Conservation (phyloP, 1,140 invertebrate species). For the Drosophila varians region DNA sequence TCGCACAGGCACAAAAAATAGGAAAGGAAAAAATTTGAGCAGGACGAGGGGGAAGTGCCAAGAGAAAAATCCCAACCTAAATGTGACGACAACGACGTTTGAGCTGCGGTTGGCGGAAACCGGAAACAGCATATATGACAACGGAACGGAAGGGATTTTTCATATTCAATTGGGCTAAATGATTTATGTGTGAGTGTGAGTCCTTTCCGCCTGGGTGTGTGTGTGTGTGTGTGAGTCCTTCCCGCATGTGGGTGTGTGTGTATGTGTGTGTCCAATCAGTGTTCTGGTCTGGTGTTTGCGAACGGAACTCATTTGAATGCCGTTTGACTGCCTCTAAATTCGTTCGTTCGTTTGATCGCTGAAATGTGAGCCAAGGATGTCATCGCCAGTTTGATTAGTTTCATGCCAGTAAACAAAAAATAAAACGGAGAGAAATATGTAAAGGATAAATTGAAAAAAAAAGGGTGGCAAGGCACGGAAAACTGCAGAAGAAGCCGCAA, state of each 20-base stretch:
- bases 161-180: conserved; percentile 80
- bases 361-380: conserved; percentile 36
- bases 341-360: conserved; percentile 60
- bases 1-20: conserved; percentile 19
- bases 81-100: conserved; percentile 44
- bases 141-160: conserved; percentile 81
- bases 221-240: conserved; percentile 11
- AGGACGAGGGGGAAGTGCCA: conserved; percentile 11
- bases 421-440: background rate
- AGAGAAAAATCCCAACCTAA: conserved; percentile 29
- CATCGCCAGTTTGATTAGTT: conserved; percentile 37
- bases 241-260: conserved; percentile 1
- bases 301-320: conserved; percentile 77
- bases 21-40: conserved; percentile 6
- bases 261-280: conserved; percentile 57
- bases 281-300: conserved; percentile 49
- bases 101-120: conserved; percentile 73
- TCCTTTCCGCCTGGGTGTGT: conserved; percentile 17
- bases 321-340: conserved; percentile 65
- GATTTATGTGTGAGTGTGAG: conserved; percentile 56
- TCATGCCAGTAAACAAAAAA: conserved; percentile 1
- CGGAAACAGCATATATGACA: conserved; percentile 83
- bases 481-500: conserved; percentile 35
- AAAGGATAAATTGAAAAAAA: background rate
- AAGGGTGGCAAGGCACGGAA: conserved; percentile 3